Conservation (phyloP, 2,888 invertebrate species). For the Agrotis ipsilon region DNA sequence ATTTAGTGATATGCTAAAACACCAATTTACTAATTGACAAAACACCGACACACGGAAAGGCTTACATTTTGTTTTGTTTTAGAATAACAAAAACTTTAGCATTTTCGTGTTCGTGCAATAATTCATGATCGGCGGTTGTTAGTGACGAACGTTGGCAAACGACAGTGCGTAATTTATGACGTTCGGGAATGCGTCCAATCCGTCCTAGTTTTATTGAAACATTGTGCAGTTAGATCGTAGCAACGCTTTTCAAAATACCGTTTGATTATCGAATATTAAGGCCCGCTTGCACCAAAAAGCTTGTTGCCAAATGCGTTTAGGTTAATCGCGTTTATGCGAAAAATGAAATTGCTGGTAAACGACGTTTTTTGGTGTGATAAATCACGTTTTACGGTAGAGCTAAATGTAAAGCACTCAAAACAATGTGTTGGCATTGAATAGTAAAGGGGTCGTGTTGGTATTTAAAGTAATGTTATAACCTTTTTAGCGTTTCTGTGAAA, state of each 20-base stretch:
- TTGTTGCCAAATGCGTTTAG: not conserved
- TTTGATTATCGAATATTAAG: slow-evolving; percentile 1
- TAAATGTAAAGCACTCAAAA: too few species aligned
- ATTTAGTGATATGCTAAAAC: too few species aligned
- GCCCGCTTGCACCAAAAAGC: not conserved
- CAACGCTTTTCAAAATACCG: not conserved
- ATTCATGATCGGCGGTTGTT: not conserved
- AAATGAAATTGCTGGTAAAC: too few species aligned
- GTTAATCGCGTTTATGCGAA: not conserved
- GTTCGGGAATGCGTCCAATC: not conserved
- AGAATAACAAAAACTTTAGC: not conserved
- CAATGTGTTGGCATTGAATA: too few species aligned
- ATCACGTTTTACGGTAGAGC: too few species aligned
- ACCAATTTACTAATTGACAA: too few species aligned
- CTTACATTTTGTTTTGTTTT: not conserved
- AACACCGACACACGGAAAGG: not conserved
- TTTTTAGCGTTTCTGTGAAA: too few species aligned
- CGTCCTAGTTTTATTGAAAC: slow-evolving; percentile 6
- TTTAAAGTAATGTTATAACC: too few species aligned
- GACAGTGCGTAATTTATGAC: not conserved
- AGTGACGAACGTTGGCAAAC: slow-evolving; percentile 1
- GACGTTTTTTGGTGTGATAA: too few species aligned
- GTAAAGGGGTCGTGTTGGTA: too few species aligned
- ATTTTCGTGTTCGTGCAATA: not conserved
- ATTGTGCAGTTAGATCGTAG: not conserved